phyloP scores from a whole-genome alignment of 2,888 invertebrate species.

The Plemyria rubiginata region DNA sequence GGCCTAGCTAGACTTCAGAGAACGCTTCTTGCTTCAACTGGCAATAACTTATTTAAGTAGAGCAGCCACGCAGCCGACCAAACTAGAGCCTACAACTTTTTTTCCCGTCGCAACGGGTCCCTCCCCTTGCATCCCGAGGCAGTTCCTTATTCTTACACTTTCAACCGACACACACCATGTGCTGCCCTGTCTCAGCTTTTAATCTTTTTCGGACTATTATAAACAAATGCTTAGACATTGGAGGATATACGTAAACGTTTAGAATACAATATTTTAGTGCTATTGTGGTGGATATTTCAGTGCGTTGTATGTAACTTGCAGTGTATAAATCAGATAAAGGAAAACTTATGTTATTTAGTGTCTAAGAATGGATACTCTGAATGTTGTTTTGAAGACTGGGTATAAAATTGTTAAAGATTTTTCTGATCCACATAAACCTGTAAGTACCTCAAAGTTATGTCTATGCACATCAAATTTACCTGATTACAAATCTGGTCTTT shows the following conservation, averaged over 20 bases:
- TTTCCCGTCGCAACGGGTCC: slow-evolving; percentile 77
- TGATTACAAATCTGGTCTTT: not conserved
- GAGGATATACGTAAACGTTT: slow-evolving; percentile 1
- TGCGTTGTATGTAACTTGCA: too few species aligned
- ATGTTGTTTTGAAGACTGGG: slow-evolving; percentile 75
- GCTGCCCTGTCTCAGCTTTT: slow-evolving; percentile 46
- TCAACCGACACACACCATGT: slow-evolving; percentile 66
- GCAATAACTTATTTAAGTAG: slow-evolving; percentile 55
- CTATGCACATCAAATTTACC: not conserved
- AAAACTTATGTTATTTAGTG: slow-evolving; percentile 4
- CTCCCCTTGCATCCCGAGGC: slow-evolving; percentile 66
- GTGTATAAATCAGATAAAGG: not conserved
- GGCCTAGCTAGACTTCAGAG: not conserved
- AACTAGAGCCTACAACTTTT: slow-evolving; percentile 78
- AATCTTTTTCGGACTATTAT: slow-evolving; percentile 37
- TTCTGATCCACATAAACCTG: slow-evolving; percentile 70
- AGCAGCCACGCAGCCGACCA: slow-evolving; percentile 62
- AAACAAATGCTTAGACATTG: slow-evolving; percentile 13
- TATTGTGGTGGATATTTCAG: slow-evolving; percentile 12
- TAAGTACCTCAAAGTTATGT: slow-evolving; percentile 53
- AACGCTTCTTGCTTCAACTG: slow-evolving; percentile 32
- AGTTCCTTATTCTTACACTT: slow-evolving; percentile 76
- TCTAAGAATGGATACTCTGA: slow-evolving; percentile 70
- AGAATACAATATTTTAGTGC: slow-evolving; percentile 1
- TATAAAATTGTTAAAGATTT: slow-evolving; percentile 79